Base-by-base conservation (phyloP, 2,797 vertebrate species). In the Mus minutoides region DNA sequence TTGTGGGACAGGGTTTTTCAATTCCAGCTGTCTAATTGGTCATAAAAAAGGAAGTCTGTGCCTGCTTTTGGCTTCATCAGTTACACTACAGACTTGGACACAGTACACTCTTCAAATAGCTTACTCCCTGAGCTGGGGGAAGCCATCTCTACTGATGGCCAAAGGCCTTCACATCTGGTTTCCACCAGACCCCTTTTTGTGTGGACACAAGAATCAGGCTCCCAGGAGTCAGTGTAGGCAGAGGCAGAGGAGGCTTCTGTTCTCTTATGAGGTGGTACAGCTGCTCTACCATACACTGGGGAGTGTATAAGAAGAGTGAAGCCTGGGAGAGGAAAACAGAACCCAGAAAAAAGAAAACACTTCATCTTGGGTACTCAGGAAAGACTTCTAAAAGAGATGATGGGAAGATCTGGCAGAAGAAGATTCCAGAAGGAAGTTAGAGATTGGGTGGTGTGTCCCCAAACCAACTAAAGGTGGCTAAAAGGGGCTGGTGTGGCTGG, bases 21-120 rank as follows among this genome's bases (percentile, higher is more conserved):
- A 93, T 10, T 79, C 56, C 40, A 85, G 13, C 60, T 92, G 77
- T 78, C 73, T 31, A 69, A 52, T 78, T 54, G 40, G 52, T 79
- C 75, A 91, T 69, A 21, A 85, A 92, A 92, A 75, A n/a, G 84
- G 40, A 84, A 73, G 60, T 49, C 88, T 62, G 82, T 29, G 16
- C n/a, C 64, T 69, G 62, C 34, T 82, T 93, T 88, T n/a, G 69
- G 49, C 75, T 52, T 89, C 17, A 6, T 26, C 7, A 5, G 4
- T 85, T 76, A 79, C 31, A 79, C 31, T 73, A 46, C 3, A 40
- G 85, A 73, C 62, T 83, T 56, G 34, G 76, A 16, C 26, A 52
- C 29, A 24, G 14, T 52, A 34, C 10, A 3, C 9, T 75, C 60
- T 90, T 78, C 64, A 82, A 62, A 31, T 40, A 1, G 1, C 4